These are phyloP conservation scores for Apocrypta bakeri DNA, from an alignment of 1,140 invertebrate genomes.

Conservation along the genomic window DNA sequence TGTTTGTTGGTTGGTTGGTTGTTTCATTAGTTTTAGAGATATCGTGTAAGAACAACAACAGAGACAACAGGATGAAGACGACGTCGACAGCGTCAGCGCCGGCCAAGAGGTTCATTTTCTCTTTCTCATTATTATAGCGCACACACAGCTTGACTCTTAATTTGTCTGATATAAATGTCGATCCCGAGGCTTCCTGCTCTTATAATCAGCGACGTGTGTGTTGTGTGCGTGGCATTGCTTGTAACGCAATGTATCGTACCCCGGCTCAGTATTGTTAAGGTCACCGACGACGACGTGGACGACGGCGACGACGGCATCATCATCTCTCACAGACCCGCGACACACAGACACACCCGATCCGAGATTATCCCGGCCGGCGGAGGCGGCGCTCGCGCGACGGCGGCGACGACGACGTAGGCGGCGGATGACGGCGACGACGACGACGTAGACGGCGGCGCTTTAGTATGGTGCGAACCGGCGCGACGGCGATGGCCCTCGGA, in stretches of 20 bases:
- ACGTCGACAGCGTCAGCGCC: conserved; percentile 25
- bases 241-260: conserved; percentile 9
- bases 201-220: conserved; percentile 35
- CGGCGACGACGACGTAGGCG: conserved; percentile 39
- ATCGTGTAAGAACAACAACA: conserved; percentile 30
- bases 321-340: conserved; percentile 54
- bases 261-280: conserved; percentile 51
- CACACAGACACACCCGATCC: conserved; percentile 71
- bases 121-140: not conserved
- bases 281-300: conserved; percentile 51
- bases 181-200: conserved; percentile 73
- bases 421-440: conserved; percentile 58
- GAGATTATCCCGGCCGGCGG: conserved; percentile 56
- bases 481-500: conserved; percentile 84
- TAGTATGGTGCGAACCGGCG: conserved; percentile 88
- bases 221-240: conserved; percentile 26
- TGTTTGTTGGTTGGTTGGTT: not conserved
- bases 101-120: not conserved
- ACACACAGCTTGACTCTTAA: conserved; percentile 48
- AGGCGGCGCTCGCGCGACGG: conserved; percentile 46
- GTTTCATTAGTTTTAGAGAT: not conserved
- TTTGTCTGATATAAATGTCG: conserved; percentile 56
- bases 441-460: conserved; percentile 65
- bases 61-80: conserved; percentile 41
- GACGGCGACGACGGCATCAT: conserved; percentile 31